Evolutionary conservation across 1,140 invertebrate species (phyloP).

Genomic region (Heliconius congener): DNA sequence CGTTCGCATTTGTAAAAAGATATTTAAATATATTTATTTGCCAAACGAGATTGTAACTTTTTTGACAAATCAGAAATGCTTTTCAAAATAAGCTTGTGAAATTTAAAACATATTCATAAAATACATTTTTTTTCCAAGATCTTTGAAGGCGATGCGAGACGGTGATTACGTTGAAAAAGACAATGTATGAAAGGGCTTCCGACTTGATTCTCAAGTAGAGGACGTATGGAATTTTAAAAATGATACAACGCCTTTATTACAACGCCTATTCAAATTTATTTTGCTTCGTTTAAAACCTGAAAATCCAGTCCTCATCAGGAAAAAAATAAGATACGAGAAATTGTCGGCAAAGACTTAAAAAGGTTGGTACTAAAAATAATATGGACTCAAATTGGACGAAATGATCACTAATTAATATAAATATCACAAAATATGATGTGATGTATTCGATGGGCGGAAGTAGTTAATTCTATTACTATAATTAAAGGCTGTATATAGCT

Average conservation of each 20-base stretch:
- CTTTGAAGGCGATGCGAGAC: background rate
- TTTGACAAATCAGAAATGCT: no score
- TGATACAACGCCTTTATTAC: background rate
- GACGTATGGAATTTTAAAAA: conserved; percentile 5
- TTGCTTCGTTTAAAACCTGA: background rate
- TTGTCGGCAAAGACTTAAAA: background rate
- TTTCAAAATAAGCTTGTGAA: background rate
- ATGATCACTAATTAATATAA: conserved; percentile 16
- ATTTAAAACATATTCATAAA: conserved; percentile 7
- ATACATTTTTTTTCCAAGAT: background rate
- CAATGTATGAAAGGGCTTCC: conserved; percentile 1
- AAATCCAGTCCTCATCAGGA: background rate
- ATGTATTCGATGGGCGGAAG: conserved; percentile 37
- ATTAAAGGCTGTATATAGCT: conserved; percentile 40
- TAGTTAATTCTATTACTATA: conserved; percentile 35
- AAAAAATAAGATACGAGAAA: background rate
- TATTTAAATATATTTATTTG: background rate
- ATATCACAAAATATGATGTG: conserved; percentile 23
- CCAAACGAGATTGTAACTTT: no score
- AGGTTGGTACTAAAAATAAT: background rate
- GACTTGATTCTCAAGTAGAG: background rate
- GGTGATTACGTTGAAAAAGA: background rate
- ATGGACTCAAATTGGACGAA: conserved; percentile 22
- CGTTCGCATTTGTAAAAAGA: background rate
- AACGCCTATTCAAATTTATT: background rate